Conservation (phyloP, 2,888 invertebrate species). For the Lasioglossum lativentre region DNA sequence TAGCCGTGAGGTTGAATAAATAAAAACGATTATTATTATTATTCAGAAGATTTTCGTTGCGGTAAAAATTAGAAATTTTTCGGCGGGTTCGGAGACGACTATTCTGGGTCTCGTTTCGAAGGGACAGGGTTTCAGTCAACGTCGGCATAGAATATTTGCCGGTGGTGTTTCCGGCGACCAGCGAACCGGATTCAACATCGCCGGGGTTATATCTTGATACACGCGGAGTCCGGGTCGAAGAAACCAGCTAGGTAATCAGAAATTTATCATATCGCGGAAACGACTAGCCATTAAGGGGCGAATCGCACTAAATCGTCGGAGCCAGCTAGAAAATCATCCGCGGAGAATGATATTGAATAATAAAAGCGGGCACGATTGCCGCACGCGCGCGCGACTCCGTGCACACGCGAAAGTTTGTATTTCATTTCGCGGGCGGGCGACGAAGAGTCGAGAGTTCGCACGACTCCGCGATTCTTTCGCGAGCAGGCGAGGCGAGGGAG, state of each 20-base stretch:
- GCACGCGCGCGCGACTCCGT: background rate
- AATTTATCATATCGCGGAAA: constrained; percentile 21
- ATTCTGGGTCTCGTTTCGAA: background rate
- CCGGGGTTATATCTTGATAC: constrained; percentile 80
- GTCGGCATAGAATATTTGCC: constrained; percentile 70
- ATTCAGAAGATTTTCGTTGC: too few species aligned
- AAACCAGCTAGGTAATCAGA: constrained; percentile 40
- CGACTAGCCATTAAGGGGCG: background rate
- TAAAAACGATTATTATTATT: too few species aligned
- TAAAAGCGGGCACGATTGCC: constrained; percentile 17
- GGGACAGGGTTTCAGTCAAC: constrained; percentile 76
- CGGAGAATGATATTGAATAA: constrained; percentile 19
- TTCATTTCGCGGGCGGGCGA: constrained; percentile 44
- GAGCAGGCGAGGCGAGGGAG: background rate
- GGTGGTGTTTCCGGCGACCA: constrained; percentile 72
- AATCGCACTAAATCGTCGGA: background rate
- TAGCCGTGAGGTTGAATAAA: too few species aligned
- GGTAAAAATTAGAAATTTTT: background rate
- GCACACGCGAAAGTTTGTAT: background rate
- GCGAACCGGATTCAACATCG: constrained; percentile 82
- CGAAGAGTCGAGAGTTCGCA: constrained; percentile 58
- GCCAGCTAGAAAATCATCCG: background rate
- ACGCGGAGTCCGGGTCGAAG: constrained; percentile 49
- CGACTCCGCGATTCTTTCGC: constrained; percentile 55
- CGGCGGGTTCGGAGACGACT: background rate